Base-by-base conservation (phyloP, 2,797 vertebrate species). In the Girardinus metallicus region DNA sequence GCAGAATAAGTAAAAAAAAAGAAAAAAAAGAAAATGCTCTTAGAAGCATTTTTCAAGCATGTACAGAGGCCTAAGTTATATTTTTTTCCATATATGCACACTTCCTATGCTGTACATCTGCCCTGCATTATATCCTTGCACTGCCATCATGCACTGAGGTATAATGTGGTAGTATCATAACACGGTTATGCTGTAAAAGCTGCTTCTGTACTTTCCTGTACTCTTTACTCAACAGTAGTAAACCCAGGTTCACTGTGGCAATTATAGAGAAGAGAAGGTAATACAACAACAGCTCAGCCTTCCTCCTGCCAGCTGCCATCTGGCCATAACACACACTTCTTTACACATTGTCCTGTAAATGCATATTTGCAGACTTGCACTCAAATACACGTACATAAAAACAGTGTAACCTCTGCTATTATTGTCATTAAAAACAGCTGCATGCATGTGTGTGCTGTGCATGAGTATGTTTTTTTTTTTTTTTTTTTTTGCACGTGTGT, bases 371-470 rank as follows among this genome's bases (percentile, higher is more conserved):
- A 88, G 47, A 77, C 86, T 64, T 75, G 62, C 84, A 64, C 81
- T 80, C 77, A 36, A 77, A 80, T 36, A 21, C 13, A 5, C 44
- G 10, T 46, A 46, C 36, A 75, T 73, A 74, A 76, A 79, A 57
- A 74, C 55, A 64, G 73, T 80, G 68, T 73, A 79, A 87, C 81
- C 74, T 84, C 74, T 81, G 84, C 80, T 51, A 39, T 83, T 74
- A 88, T 91, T 87, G 85, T 76, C 86, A 85, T 87, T 72, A 60
- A 72, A 74, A 91, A 79, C 90, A 93, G 91, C 91, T 93, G 92
- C 73, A 68, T 93, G 91, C 75, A 60, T 73, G 74, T 23, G 16
- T 31, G 55, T 60, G 81, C 41, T 60, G n/a, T 60, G 81, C 44
- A 64, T 74, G 51, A 75, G 78, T 77, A 79, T 78, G 81, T 80